phyloP scores from a whole-genome alignment of 2,888 invertebrate genomes.

The Pristionchus maxplancki region DNA sequence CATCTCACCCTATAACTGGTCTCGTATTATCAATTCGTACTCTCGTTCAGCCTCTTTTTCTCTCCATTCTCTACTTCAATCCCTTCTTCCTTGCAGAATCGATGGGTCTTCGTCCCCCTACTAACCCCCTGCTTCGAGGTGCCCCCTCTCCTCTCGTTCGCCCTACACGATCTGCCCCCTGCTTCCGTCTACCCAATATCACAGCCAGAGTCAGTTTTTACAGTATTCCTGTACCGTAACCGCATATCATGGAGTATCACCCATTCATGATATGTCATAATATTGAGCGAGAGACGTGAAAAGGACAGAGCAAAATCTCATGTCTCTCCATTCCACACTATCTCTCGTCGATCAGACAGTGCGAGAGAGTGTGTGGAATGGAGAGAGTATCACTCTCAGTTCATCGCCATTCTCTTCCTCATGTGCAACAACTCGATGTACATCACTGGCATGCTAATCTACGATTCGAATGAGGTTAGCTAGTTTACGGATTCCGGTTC shows the following conservation, averaged over 20 bases:
- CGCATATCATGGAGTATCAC: too few relatives aligned
- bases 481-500: neutral
- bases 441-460: neutral
- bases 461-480: neutral
- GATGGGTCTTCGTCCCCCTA: neutral
- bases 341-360: too few relatives aligned
- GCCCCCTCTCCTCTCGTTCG: too few relatives aligned
- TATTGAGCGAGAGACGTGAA: too few relatives aligned
- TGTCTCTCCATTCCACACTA: too few relatives aligned
- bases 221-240: too few relatives aligned
- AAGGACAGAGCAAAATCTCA: too few relatives aligned
- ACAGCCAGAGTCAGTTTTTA: neutral
- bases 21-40: too few relatives aligned
- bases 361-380: too few relatives aligned
- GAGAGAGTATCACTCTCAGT: neutral
- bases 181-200: neutral
- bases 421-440: neutral
- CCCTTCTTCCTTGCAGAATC: neutral
- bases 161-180: neutral
- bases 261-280: too few relatives aligned
- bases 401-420: constrained; percentile 21
- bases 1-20: too few relatives aligned
- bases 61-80: neutral
- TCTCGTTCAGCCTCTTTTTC: neutral
- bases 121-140: neutral